Base-by-base conservation (phyloP, 1,140 invertebrate species). In the Dolichoris vasculosae region DNA sequence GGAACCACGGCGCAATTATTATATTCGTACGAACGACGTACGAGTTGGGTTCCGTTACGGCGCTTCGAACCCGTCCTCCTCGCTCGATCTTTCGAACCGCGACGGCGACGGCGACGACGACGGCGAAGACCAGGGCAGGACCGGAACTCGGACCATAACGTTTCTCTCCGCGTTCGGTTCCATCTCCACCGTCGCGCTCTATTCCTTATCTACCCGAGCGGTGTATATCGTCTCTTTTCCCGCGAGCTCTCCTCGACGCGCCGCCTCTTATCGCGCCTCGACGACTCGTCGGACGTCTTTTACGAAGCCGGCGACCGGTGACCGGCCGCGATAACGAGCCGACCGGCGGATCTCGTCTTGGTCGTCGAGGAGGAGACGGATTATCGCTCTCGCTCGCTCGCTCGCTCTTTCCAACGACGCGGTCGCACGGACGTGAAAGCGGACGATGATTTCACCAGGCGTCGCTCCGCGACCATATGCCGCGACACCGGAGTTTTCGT, bases 1-100 rank as follows among this genome's bases (percentile, higher is more conserved):
- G n/a, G n/a, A 79, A 32, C 59, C 40, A 80, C 67, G 20, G 30
- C 48, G 83, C 83, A 69, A 84, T 84, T 84, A 84, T 84, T 78
- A 78, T 78, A 78, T 84, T 84, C 83, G 75, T 63, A 63, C 75
- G 75, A 46, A 46, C 73, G 51, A 75, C n/a, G 48, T 2, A 20
- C 40, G n/a, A n/a, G 9, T 30, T 0, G 55, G 48, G 35, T 67
- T 67, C 82, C 83, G 75, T 84, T 76, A 48, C 9, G 20, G 11
- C n/a, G 3, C 51, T n/a, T 69, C 67, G 6, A 20, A 7, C 7
- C 4, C 69, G 6, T n/a, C 46, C 6, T 38, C 6, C 38, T 63
- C 51, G 38, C 32, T 43, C 23, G 20, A 0, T 73, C 69, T n/a
- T 30, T 38, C 55, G 0, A 26, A 26, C 1, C 17, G 46, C n/a